phyloP scores from a whole-genome alignment of 2,888 invertebrate species.

The Luperina nickerlii region DNA sequence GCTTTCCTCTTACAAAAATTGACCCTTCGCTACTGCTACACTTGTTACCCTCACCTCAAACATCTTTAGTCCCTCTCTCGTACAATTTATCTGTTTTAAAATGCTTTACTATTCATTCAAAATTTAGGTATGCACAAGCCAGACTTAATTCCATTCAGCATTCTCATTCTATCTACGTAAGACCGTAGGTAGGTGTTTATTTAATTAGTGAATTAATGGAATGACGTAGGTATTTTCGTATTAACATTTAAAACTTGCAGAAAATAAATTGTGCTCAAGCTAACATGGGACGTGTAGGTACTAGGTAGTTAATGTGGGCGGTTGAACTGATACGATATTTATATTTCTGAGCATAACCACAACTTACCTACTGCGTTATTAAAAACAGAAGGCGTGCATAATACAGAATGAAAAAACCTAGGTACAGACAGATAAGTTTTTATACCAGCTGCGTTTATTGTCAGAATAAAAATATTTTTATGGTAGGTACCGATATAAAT shows the following conservation, averaged over 20 bases:
- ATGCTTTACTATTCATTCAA: neutral
- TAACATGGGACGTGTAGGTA: constrained; percentile 23
- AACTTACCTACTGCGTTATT: neutral
- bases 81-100: neutral
- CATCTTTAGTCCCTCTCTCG: neutral
- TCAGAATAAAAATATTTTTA: neutral
- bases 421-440: neutral
- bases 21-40: neutral
- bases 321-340: constrained; percentile 2
- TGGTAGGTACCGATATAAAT: neutral
- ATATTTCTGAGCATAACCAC: neutral
- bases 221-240: constrained; percentile 11
- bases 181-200: constrained; percentile 13
- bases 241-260: constrained; percentile 13
- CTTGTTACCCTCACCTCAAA: neutral
- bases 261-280: constrained; percentile 16
- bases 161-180: constrained; percentile 8
- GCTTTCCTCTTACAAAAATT: no score
- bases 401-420: neutral
- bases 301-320: constrained; percentile 1
- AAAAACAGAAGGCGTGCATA: neutral
- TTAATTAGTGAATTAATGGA: constrained; percentile 22
- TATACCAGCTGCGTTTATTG: neutral
- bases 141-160: neutral
- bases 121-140: neutral